A percentile compares a stretch with the other conserved stretches of the same genome.
These are phyloP conservation scores for Arctopsyche grandis DNA, from an alignment of 1,140 invertebrate species.

Conservation along the genomic window DNA sequence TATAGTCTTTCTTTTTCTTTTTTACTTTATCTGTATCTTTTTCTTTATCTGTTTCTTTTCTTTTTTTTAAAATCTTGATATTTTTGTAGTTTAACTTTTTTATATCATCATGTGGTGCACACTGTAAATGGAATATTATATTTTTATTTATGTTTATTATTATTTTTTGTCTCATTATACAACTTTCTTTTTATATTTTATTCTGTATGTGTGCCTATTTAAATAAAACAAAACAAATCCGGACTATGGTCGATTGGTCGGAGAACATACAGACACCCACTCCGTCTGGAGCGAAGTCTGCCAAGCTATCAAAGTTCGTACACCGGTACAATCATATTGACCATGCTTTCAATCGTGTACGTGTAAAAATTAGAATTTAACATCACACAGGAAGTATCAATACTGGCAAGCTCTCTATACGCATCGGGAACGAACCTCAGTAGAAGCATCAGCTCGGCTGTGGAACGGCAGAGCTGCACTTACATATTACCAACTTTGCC, in stretches of 20 bases:
- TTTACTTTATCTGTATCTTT: too few species aligned
- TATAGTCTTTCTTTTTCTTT: too few species aligned
- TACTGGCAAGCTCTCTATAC: conserved; percentile 76
- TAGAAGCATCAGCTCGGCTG: conserved; percentile 90
- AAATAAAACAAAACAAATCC: too few species aligned
- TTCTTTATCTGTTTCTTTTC: too few species aligned
- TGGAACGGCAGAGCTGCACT: conserved; percentile 85
- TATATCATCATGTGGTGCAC: too few species aligned
- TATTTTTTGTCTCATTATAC: too few species aligned
- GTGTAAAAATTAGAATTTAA: background rate
- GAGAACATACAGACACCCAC: conserved; percentile 65
- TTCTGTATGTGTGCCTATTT: too few species aligned
- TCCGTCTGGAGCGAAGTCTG: conserved; percentile 77
- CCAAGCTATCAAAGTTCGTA: conserved; percentile 72
- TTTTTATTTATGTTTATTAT: too few species aligned
- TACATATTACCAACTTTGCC: conserved; percentile 86
- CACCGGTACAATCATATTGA: conserved; percentile 7
- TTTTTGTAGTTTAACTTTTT: too few species aligned
- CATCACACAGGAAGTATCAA: conserved; percentile 72
- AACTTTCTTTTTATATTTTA: too few species aligned
- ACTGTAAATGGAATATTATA: too few species aligned
- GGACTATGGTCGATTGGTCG: conserved; percentile 60
- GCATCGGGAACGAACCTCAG: conserved; percentile 80
- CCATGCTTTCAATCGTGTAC: background rate
- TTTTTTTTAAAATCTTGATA: too few species aligned